Base-by-base conservation (phyloP, 2,797 vertebrate species). In the Mormyrus hasselquistii region DNA sequence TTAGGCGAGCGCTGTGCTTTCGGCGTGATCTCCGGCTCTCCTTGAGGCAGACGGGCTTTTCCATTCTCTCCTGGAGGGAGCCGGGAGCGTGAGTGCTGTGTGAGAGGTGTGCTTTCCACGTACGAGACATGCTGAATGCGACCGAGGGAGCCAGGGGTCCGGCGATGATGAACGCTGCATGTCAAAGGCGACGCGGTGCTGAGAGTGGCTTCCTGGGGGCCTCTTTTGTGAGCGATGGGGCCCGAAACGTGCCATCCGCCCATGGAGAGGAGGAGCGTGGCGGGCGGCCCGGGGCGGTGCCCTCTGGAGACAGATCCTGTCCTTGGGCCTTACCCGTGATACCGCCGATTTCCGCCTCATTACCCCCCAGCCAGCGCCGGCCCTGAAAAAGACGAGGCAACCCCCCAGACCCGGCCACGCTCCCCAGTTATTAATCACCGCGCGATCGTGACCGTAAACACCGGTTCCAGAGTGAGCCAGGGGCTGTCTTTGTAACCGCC, bases 341-440 rank as follows among this genome's bases (percentile, higher is more conserved):
- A 55, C 94, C 91, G 93, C 92, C 92, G 92, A 92, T 95, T 96
- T 96, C 95, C 94, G 94, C 93, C 94, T 95, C 96, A 96, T 96
- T 96, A 96, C 95, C 94, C 93, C 94, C 59, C 25, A 88, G 89
- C 94, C 93, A 95, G 93, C 93, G 94, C 94, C 92, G 92, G 93
- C 94, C 92, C 94, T 94, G 94, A 95, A 86, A 95, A 93, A 95
- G 94, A 95, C 73, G 29, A 82, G 88, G 88, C 91, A 89, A 2
- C 34, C 69, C 82, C 88, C 84, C 84, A 62, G 94, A 92, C 93
- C 82, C 90, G 93, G 92, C 92, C 79, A 92, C 94, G 93, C 93
- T 94, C 95, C 94, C 92, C 92, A 90, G 92, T 94, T 95, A 95
- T 96, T 95, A 95, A 95, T 96, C 94, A 95, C 93, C 93, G 91